Percentiles rank a stretch among this genome's conserved stretches.
These are phyloP conservation scores for Periplaneta americana DNA, from an alignment of 1,140 invertebrate species.

Conservation along the genomic window DNA sequence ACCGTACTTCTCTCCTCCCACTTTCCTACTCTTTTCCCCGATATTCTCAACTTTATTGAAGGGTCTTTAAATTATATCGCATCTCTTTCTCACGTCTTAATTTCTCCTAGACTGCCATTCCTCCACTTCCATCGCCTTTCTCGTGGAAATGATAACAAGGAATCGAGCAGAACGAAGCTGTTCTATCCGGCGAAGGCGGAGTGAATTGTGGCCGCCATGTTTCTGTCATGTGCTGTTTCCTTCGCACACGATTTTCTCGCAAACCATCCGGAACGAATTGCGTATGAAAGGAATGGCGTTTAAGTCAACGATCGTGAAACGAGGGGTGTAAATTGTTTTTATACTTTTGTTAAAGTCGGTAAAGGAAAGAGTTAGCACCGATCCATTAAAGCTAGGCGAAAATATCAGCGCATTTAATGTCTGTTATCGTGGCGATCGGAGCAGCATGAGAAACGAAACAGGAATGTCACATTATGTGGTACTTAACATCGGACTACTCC, in stretches of 20 bases:
- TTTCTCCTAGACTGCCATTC: neutral
- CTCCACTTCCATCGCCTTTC: no score
- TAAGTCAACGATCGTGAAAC: no score
- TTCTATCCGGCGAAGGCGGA: neutral
- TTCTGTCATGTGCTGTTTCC: neutral
- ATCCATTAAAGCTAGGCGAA: no score
- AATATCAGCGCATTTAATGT: neutral
- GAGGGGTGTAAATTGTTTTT: no score
- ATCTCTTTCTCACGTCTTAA: neutral
- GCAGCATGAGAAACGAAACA: neutral
- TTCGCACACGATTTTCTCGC: no score
- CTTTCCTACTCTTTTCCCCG: no score
- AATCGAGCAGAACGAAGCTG: neutral
- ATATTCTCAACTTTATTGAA: neutral
- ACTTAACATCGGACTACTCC: neutral
- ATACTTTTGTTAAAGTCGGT: no score
- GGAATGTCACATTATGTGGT: neutral
- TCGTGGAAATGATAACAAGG: neutral
- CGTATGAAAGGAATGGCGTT: no score
- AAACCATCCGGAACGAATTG: no score
- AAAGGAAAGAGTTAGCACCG: no score
- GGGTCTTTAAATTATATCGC: neutral
- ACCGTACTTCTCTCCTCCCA: no score
- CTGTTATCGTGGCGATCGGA: neutral
- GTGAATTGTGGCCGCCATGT: neutral